Base-by-base conservation (phyloP, 2,888 invertebrate genomes). In the Xestia sexstrigata region DNA sequence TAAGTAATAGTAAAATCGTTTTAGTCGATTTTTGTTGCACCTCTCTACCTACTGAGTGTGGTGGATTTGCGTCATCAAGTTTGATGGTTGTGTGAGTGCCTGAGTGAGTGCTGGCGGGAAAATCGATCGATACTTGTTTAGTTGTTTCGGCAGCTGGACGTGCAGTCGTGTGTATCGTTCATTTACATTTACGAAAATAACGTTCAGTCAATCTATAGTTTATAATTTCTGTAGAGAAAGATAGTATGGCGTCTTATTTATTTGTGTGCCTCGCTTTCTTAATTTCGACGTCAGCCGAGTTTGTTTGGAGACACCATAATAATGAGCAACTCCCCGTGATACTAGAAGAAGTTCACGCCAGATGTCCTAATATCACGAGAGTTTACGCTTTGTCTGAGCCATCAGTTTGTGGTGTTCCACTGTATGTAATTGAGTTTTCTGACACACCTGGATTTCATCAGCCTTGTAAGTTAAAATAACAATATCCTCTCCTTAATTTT, bases 351-450 rank as follows among this genome's bases (percentile, higher is more conserved):
- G 97, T 98, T 74, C 97, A 98, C 91, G 92, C 96, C 83, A 97
- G 97, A 93, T 99, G 99, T 92, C 98, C 98, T 9, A 98, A 98
- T 91, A 97, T 98, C 82, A 98, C 98, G 0, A 96, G 98, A 90
- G 95, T 98, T 67, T 99, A 99, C 92, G 97, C 98, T 67, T 96
- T 99, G 85, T 97, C 97, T 78, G 98, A 98, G 90, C 97, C 97
- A 62, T 98, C 98, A 55, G 98, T 98, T 45, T 95, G 97, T 80
- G 98, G 98, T 84, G 97, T 98, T 71, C 98, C 98, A 17, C 96
- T 99, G 55, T 97, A 98, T 89, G 97, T 98, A 71, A 98, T 99
- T 78, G 98, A 99, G 92, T 98, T 99, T 92, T 97, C 98, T 0
- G 97, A 97, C 67, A 97, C 97, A 85, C 98, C 99, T 70, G 98